Evolutionary conservation across 2,113 vertebrate genomes (phyloP).

Genomic region (Vulpes lagopus): DNA sequence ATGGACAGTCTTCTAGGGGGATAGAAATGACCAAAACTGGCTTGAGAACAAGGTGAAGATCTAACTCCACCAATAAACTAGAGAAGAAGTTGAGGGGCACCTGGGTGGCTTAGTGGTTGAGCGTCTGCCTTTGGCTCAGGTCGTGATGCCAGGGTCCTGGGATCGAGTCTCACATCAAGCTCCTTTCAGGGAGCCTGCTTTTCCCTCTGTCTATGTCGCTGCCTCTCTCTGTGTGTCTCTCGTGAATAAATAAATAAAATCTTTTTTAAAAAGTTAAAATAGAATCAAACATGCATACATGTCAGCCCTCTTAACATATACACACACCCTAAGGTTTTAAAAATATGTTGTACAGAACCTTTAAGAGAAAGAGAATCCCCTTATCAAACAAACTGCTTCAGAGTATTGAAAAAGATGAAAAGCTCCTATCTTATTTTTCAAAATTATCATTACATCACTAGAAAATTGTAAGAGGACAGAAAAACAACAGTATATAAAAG

Average conservation of each 20-base stretch:
- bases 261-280: neutral
- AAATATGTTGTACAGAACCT: neutral
- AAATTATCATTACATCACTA: constrained; percentile 5
- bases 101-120: no score
- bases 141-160: no score
- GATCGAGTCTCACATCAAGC: no score
- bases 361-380: constrained; percentile 17
- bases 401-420: neutral
- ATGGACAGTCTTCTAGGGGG: constrained; percentile 43
- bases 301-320: neutral
- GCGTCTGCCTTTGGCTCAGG: no score
- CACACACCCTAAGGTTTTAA: constrained; percentile 13
- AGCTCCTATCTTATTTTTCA: constrained; percentile 1
- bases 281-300: constrained; percentile 2
- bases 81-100: neutral
- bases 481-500: neutral
- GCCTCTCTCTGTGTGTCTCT: no score
- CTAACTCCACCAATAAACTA: constrained; percentile 27
- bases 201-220: no score
- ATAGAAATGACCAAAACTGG: constrained; percentile 24
- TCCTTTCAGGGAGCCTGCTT: no score
- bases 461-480: constrained; percentile 3
- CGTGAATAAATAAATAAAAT: no score
- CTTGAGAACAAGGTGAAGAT: constrained; percentile 59
- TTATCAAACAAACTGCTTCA: constrained; percentile 11